Evolutionary conservation across 2,113 vertebrate species (phyloP).

Genomic region (Clarias macrocephalus): DNA sequence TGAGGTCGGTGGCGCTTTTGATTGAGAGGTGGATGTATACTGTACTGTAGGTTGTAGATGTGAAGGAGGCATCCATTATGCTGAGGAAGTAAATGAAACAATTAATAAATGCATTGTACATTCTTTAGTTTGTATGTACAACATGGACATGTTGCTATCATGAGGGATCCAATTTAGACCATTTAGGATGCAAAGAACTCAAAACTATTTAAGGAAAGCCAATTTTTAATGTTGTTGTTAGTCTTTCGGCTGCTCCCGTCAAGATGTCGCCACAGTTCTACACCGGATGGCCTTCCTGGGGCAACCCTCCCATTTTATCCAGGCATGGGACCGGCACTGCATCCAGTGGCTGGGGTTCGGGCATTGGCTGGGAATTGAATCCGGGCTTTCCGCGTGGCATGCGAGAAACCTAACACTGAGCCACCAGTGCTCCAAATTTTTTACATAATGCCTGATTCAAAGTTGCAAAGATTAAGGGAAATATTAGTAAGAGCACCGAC

Average conservation of each 20-base stretch:
- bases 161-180: background rate
- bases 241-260: too few species aligned
- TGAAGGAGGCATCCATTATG: background rate
- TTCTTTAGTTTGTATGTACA: background rate
- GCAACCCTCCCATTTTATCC: too few species aligned
- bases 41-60: background rate
- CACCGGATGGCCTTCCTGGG: too few species aligned
- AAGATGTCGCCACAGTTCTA: too few species aligned
- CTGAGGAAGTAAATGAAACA: background rate
- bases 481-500: background rate
- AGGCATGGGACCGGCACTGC: too few species aligned
- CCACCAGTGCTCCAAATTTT: too few species aligned
- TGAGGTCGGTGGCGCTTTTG: background rate
- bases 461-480: background rate
- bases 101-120: background rate
- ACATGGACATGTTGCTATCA: background rate
- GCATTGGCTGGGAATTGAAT: too few species aligned
- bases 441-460: background rate
- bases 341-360: too few species aligned
- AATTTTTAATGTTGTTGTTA: background rate
- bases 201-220: background rate
- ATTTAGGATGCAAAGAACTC: background rate
- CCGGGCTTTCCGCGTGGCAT: too few species aligned
- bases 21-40: background rate
- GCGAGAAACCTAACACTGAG: too few species aligned